phyloP scores from a whole-genome alignment of 1,140 invertebrate species.

The Agrilus planipennis region DNA sequence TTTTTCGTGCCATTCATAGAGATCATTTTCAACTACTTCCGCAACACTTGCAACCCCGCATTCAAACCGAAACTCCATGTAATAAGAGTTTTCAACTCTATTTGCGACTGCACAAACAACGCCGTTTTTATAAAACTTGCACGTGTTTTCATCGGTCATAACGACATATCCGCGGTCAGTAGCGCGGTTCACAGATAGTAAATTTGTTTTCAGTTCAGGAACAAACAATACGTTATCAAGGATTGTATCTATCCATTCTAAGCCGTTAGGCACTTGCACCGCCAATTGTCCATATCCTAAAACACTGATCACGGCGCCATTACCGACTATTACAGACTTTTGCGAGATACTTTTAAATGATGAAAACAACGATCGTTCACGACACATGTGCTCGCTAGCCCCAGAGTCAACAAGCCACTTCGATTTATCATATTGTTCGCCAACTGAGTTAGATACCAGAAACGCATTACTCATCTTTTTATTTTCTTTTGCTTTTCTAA shows the following conservation, averaged over 20 bases:
- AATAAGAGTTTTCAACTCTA: constrained; percentile 10
- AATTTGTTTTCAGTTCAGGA: not conserved
- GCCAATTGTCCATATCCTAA: not conserved
- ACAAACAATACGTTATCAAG: not conserved
- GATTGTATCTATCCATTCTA: not conserved
- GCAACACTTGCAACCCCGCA: constrained; percentile 23
- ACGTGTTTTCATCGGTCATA: not conserved
- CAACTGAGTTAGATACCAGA: not conserved
- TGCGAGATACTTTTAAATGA: not conserved
- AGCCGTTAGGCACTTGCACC: not conserved
- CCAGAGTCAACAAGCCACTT: not conserved
- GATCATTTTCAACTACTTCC: constrained; percentile 2
- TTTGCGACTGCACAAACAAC: not conserved
- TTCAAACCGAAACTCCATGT: constrained; percentile 28
- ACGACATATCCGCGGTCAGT: constrained; percentile 1
- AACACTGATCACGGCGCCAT: not conserved
- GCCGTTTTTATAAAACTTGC: not conserved
- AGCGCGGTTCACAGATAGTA: not conserved
- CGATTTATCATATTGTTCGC: not conserved
- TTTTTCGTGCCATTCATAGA: constrained; percentile 28
- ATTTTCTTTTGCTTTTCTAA: not conserved
- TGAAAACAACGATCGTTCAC: not conserved
- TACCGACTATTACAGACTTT: not conserved
- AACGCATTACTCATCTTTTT: not conserved
- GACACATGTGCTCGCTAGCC: constrained; percentile 1